Percentiles rank a stretch among this genome's conserved stretches.
Evolutionary conservation across 1,140 invertebrate species (phyloP).

Genomic region (Trichomalopsis sarcophagae): DNA sequence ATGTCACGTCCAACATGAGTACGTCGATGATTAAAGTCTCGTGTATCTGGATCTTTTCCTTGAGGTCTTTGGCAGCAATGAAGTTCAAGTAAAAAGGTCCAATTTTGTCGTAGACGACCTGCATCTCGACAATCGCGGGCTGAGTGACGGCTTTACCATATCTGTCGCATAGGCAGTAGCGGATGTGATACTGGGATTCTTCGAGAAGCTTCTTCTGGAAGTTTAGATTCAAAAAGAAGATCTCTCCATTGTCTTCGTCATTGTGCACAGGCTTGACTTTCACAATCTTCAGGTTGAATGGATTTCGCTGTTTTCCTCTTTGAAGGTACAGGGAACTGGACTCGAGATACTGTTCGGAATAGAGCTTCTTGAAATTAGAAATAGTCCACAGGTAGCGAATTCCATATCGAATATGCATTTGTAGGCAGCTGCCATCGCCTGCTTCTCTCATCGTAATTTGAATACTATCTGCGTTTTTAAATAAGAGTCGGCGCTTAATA

Average conservation of each 20-base stretch:
- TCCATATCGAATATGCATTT: neutral
- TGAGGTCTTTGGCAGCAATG: neutral
- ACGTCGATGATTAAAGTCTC: neutral
- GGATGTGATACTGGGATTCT: neutral
- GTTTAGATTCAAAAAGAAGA: neutral
- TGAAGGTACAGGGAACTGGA: neutral
- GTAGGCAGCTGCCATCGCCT: neutral
- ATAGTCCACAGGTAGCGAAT: constrained; percentile 1
- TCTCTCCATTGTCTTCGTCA: neutral
- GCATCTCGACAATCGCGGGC: neutral
- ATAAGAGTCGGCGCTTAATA: too few relatives aligned
- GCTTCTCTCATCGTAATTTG: neutral
- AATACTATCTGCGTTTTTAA: too few relatives aligned
- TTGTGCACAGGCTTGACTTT: neutral
- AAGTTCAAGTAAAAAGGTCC: neutral
- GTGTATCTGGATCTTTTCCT: neutral
- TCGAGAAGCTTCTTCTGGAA: neutral
- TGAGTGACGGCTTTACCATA: neutral
- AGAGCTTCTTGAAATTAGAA: neutral
- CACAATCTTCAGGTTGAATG: neutral
- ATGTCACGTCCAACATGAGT: neutral
- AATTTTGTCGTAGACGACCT: neutral
- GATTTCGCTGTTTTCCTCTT: neutral
- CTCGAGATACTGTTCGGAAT: neutral
- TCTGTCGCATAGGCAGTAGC: neutral